Percentiles rank a stretch among this genome's conserved stretches.
phyloP scores from a whole-genome alignment of 2,888 invertebrate genomes.

The Busseola fusca region DNA sequence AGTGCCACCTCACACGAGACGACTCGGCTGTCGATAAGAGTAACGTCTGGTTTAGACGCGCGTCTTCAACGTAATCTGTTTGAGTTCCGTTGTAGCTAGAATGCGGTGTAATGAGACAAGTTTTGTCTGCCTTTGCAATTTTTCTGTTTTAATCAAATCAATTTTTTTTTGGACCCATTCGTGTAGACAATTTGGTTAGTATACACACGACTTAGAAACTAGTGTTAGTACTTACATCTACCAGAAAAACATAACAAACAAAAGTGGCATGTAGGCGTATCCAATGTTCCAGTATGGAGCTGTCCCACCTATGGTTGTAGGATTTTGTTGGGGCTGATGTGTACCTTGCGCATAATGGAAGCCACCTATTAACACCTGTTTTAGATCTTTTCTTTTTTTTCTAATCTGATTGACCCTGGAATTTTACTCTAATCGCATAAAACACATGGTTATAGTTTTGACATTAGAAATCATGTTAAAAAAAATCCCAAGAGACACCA shows the following conservation, averaged over 20 bases:
- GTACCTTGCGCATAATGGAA: too few species aligned
- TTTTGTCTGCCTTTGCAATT: slow-evolving; percentile 1
- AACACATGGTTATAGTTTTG: background rate
- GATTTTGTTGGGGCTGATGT: too few species aligned
- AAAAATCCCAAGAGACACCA: background rate
- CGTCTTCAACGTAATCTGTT: slow-evolving; percentile 44
- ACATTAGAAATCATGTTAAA: background rate
- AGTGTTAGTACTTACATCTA: too few species aligned
- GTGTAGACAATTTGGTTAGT: too few species aligned
- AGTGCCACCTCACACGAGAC: slow-evolving; percentile 39
- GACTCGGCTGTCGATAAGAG: slow-evolving; percentile 53
- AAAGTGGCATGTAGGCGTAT: too few species aligned
- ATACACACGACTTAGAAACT: too few species aligned
- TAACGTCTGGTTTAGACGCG: slow-evolving; percentile 41
- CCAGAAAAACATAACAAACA: too few species aligned
- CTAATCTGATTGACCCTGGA: background rate
- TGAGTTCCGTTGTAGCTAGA: slow-evolving; percentile 22
- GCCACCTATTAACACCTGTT: too few species aligned
- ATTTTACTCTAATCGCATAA: background rate
- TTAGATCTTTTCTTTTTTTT: background rate
- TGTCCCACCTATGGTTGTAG: too few species aligned
- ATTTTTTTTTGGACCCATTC: too few species aligned
- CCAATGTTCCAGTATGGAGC: too few species aligned
- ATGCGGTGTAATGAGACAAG: slow-evolving; percentile 10
- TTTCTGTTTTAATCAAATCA: too few species aligned